These are phyloP conservation scores for Moxostoma hubbsi DNA, from an alignment of 2,797 vertebrate species.

Conservation along the genomic window DNA sequence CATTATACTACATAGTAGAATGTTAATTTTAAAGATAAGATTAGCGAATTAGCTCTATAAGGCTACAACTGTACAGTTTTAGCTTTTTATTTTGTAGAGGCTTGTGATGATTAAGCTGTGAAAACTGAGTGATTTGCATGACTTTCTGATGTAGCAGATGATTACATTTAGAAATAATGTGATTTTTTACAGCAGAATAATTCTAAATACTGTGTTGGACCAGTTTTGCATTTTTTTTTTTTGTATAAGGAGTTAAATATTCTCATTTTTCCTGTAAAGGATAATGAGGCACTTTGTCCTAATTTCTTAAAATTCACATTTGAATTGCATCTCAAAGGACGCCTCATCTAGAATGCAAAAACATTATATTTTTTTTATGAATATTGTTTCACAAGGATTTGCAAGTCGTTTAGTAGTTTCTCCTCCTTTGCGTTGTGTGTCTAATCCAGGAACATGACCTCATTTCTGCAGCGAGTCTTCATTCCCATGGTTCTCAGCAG, in stretches of 20 bases:
- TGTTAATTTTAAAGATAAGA: too few relatives aligned
- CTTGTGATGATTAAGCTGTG: too few relatives aligned
- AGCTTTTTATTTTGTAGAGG: too few relatives aligned
- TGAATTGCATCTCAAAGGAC: slow-evolving; percentile 73
- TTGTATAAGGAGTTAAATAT: slow-evolving; percentile 16
- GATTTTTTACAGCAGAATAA: neutral
- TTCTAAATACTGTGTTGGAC: neutral
- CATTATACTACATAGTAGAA: too few relatives aligned
- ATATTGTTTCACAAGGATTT: slow-evolving; percentile 63
- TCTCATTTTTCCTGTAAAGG: slow-evolving; percentile 53
- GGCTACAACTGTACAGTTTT: too few relatives aligned
- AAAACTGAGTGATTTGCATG: neutral
- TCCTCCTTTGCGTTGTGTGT: slow-evolving; percentile 60
- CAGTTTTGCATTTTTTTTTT: neutral
- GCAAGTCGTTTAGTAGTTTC: slow-evolving; percentile 50
- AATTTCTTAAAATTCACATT: slow-evolving; percentile 76
- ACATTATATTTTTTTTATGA: slow-evolving; percentile 71
- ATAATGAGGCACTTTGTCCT: slow-evolving; percentile 68
- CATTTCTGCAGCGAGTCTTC: slow-evolving; percentile 65
- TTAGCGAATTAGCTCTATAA: too few relatives aligned
- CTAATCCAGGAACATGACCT: slow-evolving; percentile 74
- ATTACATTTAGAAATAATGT: slow-evolving; percentile 11
- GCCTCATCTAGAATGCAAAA: slow-evolving; percentile 63
- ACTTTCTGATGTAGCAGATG: neutral
- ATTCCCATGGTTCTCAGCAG: slow-evolving; percentile 69